Evolutionary conservation across 2,113 vertebrate species (phyloP).

Genomic region (Cebus imitator): DNA sequence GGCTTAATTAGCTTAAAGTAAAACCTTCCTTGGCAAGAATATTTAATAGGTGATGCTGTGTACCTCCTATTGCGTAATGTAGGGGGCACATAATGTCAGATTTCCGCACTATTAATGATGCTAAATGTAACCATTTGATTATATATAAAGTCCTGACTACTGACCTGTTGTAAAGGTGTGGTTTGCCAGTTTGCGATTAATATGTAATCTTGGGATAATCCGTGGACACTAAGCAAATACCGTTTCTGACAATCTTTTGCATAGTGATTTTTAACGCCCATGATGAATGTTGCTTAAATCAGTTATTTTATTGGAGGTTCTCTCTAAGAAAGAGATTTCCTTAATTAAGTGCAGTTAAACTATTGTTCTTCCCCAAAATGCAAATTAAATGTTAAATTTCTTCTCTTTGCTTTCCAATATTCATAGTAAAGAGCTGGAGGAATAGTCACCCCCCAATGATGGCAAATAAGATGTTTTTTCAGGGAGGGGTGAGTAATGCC

Average conservation of each 20-base stretch:
- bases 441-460: background rate
- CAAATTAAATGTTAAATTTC: constrained; percentile 10
- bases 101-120: background rate
- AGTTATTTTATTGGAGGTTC: constrained; percentile 44
- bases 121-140: background rate
- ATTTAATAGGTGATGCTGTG: background rate
- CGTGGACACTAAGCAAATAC: background rate
- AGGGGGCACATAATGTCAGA: background rate
- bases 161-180: background rate
- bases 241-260: background rate
- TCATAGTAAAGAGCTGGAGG: constrained; percentile 27
- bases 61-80: background rate
- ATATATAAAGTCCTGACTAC: background rate
- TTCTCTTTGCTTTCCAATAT: background rate
- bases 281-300: background rate
- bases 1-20: constrained; percentile 28
- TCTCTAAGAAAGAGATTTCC: constrained; percentile 29
- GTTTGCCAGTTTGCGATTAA: background rate
- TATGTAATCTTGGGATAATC: background rate
- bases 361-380: constrained; percentile 43
- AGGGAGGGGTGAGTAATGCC: background rate
- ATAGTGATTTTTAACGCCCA: constrained; percentile 33
- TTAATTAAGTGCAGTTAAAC: background rate
- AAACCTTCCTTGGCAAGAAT: constrained; percentile 36
- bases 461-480: background rate